A percentile compares a stretch with the other conserved stretches of the same genome.
Evolutionary conservation across 2,888 invertebrate species (phyloP).

Genomic region (Nymphalis polychloros): DNA sequence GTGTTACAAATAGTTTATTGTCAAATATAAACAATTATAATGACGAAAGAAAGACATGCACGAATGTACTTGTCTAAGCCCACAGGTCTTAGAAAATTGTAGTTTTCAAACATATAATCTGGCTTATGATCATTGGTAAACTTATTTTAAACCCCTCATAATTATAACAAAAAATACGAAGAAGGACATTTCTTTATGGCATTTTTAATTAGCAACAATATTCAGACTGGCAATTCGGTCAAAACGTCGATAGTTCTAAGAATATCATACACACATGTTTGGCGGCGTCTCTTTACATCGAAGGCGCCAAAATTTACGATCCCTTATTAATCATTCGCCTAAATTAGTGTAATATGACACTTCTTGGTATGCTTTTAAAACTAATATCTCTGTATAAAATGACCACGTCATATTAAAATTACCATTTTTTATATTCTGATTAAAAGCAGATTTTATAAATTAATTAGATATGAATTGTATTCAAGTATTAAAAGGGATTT

Average conservation of each 20-base stretch:
- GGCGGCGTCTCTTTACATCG: slow-evolving; percentile 54
- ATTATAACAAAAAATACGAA: slow-evolving; percentile 18
- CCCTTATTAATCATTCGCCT: slow-evolving; percentile 62
- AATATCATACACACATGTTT: slow-evolving; percentile 54
- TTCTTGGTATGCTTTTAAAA: slow-evolving; percentile 32
- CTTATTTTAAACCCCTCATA: neutral
- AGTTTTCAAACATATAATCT: neutral
- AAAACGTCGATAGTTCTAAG: slow-evolving; percentile 51
- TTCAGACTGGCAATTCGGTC: slow-evolving; percentile 40
- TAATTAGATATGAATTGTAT: too few relatives aligned
- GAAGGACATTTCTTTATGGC: slow-evolving; percentile 29
- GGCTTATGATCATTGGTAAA: neutral
- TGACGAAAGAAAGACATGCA: too few relatives aligned
- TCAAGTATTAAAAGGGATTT: too few relatives aligned
- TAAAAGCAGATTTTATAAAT: too few relatives aligned
- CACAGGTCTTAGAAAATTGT: too few relatives aligned
- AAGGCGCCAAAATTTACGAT: slow-evolving; percentile 63
- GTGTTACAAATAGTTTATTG: too few relatives aligned
- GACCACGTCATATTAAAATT: neutral
- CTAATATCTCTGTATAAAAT: slow-evolving; percentile 20
- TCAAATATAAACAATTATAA: too few relatives aligned
- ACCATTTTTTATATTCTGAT: neutral
- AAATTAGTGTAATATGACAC: slow-evolving; percentile 41
- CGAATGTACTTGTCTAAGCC: too few relatives aligned
- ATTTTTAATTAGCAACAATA: slow-evolving; percentile 43